Percentiles rank a stretch among this genome's conserved stretches.
These are phyloP conservation scores for Ptychoptera contaminata DNA, from an alignment of 2,888 invertebrate species.

Conservation along the genomic window DNA sequence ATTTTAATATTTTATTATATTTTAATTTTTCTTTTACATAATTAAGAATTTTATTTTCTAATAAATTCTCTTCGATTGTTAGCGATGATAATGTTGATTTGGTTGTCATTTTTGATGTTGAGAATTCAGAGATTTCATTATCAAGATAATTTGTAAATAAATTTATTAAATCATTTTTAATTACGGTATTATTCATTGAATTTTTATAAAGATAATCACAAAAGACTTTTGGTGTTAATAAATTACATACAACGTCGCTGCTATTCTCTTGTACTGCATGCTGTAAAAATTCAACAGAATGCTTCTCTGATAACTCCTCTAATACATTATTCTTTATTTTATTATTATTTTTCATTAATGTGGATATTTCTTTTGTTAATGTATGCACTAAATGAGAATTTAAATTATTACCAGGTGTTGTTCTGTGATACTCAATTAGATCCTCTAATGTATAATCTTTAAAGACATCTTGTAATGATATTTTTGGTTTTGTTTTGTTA, in stretches of 20 bases:
- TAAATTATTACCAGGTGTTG: slow-evolving; percentile 11
- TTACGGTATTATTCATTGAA: too few species aligned
- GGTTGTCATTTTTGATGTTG: too few species aligned
- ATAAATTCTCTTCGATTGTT: too few species aligned
- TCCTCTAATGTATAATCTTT: slow-evolving; percentile 18
- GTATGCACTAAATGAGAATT: slow-evolving; percentile 14
- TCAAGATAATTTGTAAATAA: too few species aligned
- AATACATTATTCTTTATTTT: slow-evolving; percentile 23
- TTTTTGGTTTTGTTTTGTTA: slow-evolving; percentile 1
- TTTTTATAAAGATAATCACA: too few species aligned
- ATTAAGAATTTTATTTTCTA: too few species aligned
- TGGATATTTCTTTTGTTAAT: slow-evolving; percentile 22
- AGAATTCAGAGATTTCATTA: too few species aligned
- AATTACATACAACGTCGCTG: slow-evolving; percentile 28
- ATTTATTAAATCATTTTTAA: too few species aligned
- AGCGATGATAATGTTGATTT: too few species aligned
- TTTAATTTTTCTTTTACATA: too few species aligned
- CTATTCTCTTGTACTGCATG: slow-evolving; percentile 29
- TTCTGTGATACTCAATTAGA: slow-evolving; percentile 21
- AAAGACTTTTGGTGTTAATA: slow-evolving; percentile 14
- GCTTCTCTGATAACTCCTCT: slow-evolving; percentile 27
- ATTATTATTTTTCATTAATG: slow-evolving; percentile 20
- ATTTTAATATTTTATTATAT: too few species aligned
- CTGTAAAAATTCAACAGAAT: slow-evolving; percentile 28
- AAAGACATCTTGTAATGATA: slow-evolving; percentile 14